Base-by-base conservation (phyloP, 2,888 invertebrate genomes). In the Lypha dubia region DNA sequence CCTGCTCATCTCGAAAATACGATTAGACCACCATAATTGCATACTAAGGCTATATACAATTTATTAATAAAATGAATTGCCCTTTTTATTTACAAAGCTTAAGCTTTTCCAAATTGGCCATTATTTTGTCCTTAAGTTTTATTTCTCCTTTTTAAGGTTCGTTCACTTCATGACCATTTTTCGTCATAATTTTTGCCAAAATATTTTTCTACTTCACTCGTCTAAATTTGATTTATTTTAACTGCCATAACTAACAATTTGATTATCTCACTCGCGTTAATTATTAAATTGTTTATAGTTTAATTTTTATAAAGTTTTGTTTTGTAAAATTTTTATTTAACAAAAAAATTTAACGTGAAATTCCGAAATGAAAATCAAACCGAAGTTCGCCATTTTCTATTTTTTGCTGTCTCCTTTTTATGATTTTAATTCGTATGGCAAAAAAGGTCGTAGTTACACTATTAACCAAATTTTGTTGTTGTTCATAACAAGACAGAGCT, bases 361-460 rank as follows among this genome's bases (percentile, higher is more conserved):
- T 87, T 85, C 86, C 86, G 86, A 87, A 89, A 88, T 86, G 87
- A 88, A 88, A 88, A 88, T 88, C 88, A 88, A 80, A 87, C 87
- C 79, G 79, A 83, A 70, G 79, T 88, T 88, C 89, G 89, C 89
- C 89, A 89, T 89, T 88, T 89, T 89, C 88, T 88, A 88, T 87
- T 88, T 88, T 87, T 86, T 41, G 86, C 77, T 83, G 84, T 86
- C 84, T 88, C 86, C 86, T 86, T 81, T 83, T 84, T 74, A 38
- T 70, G 60, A 32, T 65, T 60, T 3, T n/a, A 63, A 60, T 77
- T 77, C 82, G 56, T 77, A 76, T 62, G 15, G 68, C 70, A n/a
- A 81, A 75, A 63, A 63, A 56, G 17, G 76, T 41, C 82, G 82
- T 32, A 24, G 0, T 41, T 82, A 76, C 82, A 82, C 51, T 22